Evolutionary conservation across 2,797 vertebrate genomes (phyloP).

Genomic region (Adelosebastes latens): DNA sequence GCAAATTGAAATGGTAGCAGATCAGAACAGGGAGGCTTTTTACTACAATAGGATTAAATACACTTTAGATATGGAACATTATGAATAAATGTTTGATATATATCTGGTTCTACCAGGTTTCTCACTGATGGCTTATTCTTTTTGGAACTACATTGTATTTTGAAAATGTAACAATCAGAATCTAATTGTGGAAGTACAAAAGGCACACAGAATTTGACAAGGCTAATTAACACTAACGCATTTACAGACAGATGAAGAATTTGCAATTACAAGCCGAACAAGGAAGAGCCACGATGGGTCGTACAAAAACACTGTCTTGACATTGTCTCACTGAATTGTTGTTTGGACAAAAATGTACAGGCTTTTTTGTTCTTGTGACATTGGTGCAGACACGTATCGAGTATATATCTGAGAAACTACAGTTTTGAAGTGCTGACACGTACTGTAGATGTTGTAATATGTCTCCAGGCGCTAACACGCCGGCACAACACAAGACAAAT

Average conservation of each 20-base stretch:
- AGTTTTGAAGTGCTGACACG: not conserved
- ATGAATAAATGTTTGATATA: not conserved
- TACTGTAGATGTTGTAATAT: not conserved
- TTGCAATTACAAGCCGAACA: not conserved
- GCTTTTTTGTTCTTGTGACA: not conserved
- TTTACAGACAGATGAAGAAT: not conserved
- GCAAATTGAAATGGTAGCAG: not conserved
- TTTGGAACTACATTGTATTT: not conserved
- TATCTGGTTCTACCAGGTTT: not conserved
- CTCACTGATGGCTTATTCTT: not conserved
- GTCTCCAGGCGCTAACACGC: not conserved
- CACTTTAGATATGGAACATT: not conserved
- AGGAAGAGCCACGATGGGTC: not conserved
- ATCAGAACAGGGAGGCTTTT: not conserved
- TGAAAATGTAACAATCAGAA: not conserved
- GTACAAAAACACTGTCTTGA: not conserved
- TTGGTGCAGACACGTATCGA: not conserved
- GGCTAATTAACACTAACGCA: not conserved
- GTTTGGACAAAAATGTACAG: not conserved
- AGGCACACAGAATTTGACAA: not conserved
- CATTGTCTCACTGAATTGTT: not conserved
- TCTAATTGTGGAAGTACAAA: not conserved
- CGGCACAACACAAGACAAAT: constrained; percentile 14
- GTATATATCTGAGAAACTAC: not conserved
- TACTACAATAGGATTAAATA: not conserved